Conservation (phyloP, 2,888 invertebrate species). For the Myopa tessellatipennis region DNA sequence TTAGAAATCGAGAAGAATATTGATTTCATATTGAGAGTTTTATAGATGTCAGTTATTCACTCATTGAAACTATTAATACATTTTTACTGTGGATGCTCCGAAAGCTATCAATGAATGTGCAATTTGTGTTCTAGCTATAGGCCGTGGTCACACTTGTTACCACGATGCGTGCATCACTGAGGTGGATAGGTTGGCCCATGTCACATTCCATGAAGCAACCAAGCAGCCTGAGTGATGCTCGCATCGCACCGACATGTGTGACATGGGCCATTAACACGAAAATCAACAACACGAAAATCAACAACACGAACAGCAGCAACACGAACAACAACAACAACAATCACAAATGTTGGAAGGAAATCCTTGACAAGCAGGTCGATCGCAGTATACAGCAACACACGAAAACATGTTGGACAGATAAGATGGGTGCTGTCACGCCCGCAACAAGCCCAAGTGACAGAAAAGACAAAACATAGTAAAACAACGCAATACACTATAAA, state of each 20-base stretch:
- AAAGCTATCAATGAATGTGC: background rate
- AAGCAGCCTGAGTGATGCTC: no score
- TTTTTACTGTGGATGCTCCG: background rate
- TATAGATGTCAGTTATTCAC: no score
- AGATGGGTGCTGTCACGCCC: constrained; percentile 1
- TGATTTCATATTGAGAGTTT: no score
- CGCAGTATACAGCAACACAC: background rate
- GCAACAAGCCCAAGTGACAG: constrained; percentile 4
- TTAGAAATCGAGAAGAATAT: no score
- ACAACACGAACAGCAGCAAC: background rate
- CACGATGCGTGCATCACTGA: no score
- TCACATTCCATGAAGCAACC: no score
- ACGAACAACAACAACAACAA: background rate
- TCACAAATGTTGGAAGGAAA: background rate
- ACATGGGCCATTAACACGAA: no score
- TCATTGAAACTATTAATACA: background rate
- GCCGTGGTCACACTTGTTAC: no score
- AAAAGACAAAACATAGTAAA: no score
- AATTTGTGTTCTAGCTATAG: no score
- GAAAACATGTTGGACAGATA: background rate
- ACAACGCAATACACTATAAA: no score
- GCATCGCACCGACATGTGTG: background rate
- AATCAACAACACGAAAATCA: background rate
- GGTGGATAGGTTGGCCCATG: no score
- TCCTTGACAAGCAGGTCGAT: background rate